These are phyloP conservation scores for Caenorhabditis panamensis DNA, from an alignment of 2,888 invertebrate species.

Conservation along the genomic window DNA sequence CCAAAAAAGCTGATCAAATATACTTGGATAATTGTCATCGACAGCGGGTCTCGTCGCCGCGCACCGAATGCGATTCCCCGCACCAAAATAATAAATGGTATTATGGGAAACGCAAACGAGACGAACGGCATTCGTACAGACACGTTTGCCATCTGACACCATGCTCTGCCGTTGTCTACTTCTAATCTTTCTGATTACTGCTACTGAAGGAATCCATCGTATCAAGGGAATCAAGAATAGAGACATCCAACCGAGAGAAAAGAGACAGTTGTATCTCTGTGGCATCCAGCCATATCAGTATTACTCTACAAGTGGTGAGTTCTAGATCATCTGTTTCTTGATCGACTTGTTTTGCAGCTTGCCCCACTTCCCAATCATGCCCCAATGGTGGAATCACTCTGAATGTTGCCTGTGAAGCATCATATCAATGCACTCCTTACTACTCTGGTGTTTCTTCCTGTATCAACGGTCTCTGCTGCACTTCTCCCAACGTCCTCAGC, in stretches of 20 bases:
- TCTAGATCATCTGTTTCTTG: constrained; percentile 4
- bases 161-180: constrained; percentile 3
- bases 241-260: background rate
- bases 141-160: background rate
- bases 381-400: constrained; percentile 74
- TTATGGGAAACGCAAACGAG: constrained; percentile 37
- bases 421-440: constrained; percentile 75
- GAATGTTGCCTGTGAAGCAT: constrained; percentile 71
- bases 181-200: background rate
- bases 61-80: constrained; percentile 1
- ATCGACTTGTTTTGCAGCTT: constrained; percentile 34
- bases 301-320: constrained; percentile 73
- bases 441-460: constrained; percentile 72
- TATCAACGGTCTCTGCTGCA: constrained; percentile 76
- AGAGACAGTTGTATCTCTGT: constrained; percentile 70
- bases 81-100: constrained; percentile 50
- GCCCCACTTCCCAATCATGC: constrained; percentile 59
- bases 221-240: constrained; percentile 7
- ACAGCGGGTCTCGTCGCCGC: too few species aligned
- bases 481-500: constrained; percentile 60
- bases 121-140: constrained; percentile 23
- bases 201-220: background rate
- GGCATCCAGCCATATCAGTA: constrained; percentile 74
- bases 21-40: constrained; percentile 43
- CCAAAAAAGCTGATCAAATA: constrained; percentile 55